phyloP scores from a whole-genome alignment of 2,113 vertebrate species.

The Caretta caretta region DNA sequence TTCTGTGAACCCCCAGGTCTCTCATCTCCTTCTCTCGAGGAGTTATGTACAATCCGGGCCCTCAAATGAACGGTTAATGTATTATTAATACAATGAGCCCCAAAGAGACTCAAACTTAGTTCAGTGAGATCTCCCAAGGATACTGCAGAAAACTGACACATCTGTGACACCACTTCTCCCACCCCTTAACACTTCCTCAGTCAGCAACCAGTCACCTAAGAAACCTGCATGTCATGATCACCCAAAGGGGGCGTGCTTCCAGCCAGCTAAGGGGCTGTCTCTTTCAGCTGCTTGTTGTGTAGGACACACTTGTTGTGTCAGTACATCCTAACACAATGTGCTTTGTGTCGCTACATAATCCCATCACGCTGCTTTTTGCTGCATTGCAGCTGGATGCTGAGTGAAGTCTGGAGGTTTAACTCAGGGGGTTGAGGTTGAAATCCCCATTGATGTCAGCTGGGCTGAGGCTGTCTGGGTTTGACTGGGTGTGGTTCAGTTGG shows the following conservation, averaged over 20 bases:
- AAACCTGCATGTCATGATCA: neutral
- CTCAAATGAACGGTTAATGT: neutral
- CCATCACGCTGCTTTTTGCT: neutral
- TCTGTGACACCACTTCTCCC: neutral
- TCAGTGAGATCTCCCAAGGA: neutral
- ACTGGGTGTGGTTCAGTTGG: neutral
- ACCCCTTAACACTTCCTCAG: neutral
- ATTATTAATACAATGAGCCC: neutral
- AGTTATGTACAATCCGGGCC: neutral
- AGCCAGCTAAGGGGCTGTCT: neutral
- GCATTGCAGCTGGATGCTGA: neutral
- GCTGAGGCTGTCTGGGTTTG: neutral
- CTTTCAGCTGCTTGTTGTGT: neutral
- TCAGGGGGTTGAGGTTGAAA: neutral
- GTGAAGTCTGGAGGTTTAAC: neutral
- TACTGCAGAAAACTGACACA: neutral
- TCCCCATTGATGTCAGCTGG: neutral
- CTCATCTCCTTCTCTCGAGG: rapidly evolving
- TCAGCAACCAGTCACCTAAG: neutral
- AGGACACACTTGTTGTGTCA: neutral
- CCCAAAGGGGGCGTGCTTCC: neutral
- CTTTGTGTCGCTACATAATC: neutral
- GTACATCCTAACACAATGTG: neutral
- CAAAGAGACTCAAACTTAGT: neutral
- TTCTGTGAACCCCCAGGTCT: neutral